Evolutionary conservation across 2,113 vertebrate genomes (phyloP).

Genomic region (Platycercus adscitus): DNA sequence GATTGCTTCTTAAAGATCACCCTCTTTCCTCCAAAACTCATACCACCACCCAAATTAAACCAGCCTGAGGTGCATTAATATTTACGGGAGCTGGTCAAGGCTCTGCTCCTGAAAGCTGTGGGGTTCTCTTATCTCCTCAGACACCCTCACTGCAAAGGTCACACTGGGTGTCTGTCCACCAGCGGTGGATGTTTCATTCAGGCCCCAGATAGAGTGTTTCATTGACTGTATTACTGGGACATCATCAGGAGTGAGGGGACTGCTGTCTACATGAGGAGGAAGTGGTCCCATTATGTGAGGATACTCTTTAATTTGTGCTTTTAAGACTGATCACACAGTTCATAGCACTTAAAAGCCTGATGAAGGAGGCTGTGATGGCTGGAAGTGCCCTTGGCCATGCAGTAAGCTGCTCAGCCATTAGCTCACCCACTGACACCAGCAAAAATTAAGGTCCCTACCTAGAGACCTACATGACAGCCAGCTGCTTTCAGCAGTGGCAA

Average conservation of each 20-base stretch:
- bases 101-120: rapidly evolving
- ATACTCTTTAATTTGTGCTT: neutral
- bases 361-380: neutral
- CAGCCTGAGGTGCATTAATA: neutral
- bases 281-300: neutral
- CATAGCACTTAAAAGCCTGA: neutral
- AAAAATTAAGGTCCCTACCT: neutral
- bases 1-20: neutral
- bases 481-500: neutral
- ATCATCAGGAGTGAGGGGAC: neutral
- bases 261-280: neutral
- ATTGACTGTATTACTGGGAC: neutral
- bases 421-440: neutral
- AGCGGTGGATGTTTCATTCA: neutral
- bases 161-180: no score
- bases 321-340: neutral
- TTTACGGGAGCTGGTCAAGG: neutral
- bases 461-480: neutral
- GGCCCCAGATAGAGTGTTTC: neutral
- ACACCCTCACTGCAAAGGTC: neutral
- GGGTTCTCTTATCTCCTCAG: neutral
- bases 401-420: neutral
- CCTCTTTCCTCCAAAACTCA: neutral
- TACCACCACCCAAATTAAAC: neutral
- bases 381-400: neutral